Evolutionary conservation across 1,140 invertebrate genomes (phyloP).

Genomic region (Bombus terrestris): DNA sequence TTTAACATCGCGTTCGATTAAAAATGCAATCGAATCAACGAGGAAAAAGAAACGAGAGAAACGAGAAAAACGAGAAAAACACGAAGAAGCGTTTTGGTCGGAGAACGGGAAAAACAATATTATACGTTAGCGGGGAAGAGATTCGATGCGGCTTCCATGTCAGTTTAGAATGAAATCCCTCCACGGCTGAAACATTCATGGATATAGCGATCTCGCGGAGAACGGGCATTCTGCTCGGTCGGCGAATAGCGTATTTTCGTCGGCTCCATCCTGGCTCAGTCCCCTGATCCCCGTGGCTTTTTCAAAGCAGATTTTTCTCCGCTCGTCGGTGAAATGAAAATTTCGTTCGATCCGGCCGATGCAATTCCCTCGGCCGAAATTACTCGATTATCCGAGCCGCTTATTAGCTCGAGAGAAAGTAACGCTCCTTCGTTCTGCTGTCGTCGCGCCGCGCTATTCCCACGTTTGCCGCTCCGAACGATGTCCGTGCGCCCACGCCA

Average conservation of each 20-base stretch:
- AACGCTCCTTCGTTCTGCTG: not conserved
- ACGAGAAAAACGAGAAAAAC: not conserved
- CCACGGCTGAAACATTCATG: not conserved
- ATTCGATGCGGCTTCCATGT: not conserved
- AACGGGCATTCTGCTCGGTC: not conserved
- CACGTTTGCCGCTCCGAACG: not conserved
- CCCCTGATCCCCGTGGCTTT: slow-evolving; percentile 9
- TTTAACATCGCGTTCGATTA: not conserved
- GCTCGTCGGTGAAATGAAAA: not conserved
- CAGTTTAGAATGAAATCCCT: not conserved
- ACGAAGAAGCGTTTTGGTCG: not conserved
- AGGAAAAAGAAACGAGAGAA: not conserved
- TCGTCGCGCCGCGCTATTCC: not conserved
- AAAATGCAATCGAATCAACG: not conserved
- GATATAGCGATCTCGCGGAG: not conserved
- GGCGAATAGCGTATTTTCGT: not conserved
- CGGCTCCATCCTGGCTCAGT: not conserved
- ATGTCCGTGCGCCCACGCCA: not conserved
- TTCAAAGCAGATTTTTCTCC: slow-evolving; percentile 1
- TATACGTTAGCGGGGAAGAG: not conserved
- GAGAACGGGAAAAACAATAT: not conserved
- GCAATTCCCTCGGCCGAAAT: slow-evolving; percentile 21
- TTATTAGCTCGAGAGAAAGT: slow-evolving; percentile 47
- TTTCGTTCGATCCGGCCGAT: slow-evolving; percentile 4
- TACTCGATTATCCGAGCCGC: slow-evolving; percentile 37